Evolutionary conservation across 2,113 vertebrate species (phyloP), one percentile per base, ranked within the genome.

Genomic region (Burhinus bistriatus): DNA sequence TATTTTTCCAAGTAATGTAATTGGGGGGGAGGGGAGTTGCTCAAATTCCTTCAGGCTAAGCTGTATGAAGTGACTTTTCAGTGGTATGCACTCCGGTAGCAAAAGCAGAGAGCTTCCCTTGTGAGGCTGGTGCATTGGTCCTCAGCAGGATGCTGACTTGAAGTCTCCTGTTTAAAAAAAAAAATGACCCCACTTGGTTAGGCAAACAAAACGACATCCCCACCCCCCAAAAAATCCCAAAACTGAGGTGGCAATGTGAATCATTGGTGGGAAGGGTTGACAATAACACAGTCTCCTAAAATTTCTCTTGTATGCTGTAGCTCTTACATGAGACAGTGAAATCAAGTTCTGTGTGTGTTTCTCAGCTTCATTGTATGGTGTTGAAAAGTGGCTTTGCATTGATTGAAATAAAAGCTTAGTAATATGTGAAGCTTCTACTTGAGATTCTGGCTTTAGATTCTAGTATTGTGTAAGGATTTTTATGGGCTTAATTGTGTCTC

Each of bases 201-300:
- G 45, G 51, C 66, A 61, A 95, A 42, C 9, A 80, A 51, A 47
- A 47, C 18, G 20, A 47, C 44, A 44, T 14, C 14, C 45, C 18
- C 45, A 47, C 45, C 45, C 45, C 45, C 21, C n/a, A n/a, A n/a
- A n/a, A n/a, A n/a, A n/a, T n/a, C n/a, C n/a, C n/a, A n/a, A n/a
- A n/a, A n/a, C n/a, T n/a, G n/a, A 32, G 3, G 7, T 19, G 36
- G 18, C 73, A 87, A 78, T 5, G 25, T 19, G 16, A n/a, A 11
- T 62, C 54, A 32, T 15, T 45, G 29, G 10, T 75, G 58, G 51
- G 52, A 54, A 87, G 22, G 9, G 11, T 6, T 68, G 52, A 14
- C 52, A 29, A 5, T 11, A 51, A n/a, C 27, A 26, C 9, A 6
- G 0, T 16, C 9, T 82, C 26, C 7, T 23, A 3, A 5, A 0